Evolutionary conservation across 2,888 invertebrate genomes (phyloP).

Genomic region (Macaria liturata): DNA sequence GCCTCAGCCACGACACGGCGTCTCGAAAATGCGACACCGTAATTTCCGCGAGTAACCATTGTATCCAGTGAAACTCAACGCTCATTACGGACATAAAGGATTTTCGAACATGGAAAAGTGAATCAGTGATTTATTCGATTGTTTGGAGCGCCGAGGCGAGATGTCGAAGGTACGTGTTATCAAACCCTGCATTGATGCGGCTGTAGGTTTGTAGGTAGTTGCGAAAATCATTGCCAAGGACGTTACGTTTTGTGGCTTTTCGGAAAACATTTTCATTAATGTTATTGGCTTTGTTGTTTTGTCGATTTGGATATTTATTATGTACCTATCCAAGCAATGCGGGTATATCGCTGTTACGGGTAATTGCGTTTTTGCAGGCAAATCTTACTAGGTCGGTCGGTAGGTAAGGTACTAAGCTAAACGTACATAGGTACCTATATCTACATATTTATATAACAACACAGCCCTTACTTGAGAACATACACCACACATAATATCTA

Average conservation of each 20-base stretch:
- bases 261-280: constrained; percentile 14
- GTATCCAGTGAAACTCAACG: neutral
- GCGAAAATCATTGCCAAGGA: constrained; percentile 56
- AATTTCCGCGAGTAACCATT: constrained; percentile 46
- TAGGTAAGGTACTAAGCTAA: too few species aligned
- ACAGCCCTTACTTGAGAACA: too few species aligned
- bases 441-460: too few species aligned
- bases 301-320: too few species aligned
- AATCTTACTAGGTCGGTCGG: too few species aligned
- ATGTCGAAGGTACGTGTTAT: constrained; percentile 75
- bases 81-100: constrained; percentile 14
- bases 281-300: neutral
- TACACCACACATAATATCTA: too few species aligned
- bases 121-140: constrained; percentile 34
- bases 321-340: too few species aligned
- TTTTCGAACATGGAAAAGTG: constrained; percentile 52
- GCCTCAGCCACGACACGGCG: constrained; percentile 67
- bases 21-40: constrained; percentile 63
- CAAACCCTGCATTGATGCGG: constrained; percentile 35
- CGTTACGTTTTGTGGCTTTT: constrained; percentile 28
- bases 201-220: constrained; percentile 58
- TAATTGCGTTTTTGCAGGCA: too few species aligned
- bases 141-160: constrained; percentile 51
- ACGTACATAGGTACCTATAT: too few species aligned
- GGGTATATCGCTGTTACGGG: too few species aligned